Conservation (phyloP, 2,888 invertebrate species). For the Pasiphila rectangulata region DNA sequence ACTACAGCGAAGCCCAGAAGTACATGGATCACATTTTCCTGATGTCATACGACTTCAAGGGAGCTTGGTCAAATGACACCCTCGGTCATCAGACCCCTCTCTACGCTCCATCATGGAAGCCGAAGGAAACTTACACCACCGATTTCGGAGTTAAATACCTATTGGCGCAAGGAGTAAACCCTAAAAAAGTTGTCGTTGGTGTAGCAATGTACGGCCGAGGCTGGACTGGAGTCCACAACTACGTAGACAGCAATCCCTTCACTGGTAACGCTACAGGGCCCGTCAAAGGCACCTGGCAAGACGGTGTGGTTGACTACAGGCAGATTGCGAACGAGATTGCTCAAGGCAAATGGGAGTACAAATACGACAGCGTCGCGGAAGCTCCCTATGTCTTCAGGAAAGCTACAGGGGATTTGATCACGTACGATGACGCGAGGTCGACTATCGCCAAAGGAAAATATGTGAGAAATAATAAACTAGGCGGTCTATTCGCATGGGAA, state of each 20-base stretch:
- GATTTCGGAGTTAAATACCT: conserved; percentile 71
- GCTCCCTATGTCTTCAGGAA: conserved; percentile 73
- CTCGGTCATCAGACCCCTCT: conserved; percentile 69
- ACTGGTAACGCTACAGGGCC: conserved; percentile 72
- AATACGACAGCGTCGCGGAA: conserved; percentile 69
- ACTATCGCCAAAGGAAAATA: conserved; percentile 74
- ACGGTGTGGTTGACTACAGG: conserved; percentile 73
- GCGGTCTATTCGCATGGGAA: conserved; percentile 75
- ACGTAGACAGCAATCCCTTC: conserved; percentile 64
- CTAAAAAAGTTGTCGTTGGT: conserved; percentile 71
- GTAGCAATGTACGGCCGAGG: conserved; percentile 77
- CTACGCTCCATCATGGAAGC: conserved; percentile 68
- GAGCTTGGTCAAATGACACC: conserved; percentile 74
- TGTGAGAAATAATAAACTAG: conserved; percentile 70
- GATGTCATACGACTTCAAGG: conserved; percentile 77
- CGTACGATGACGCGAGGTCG: conserved; percentile 71
- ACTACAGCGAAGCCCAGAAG: conserved; percentile 68
- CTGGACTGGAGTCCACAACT: conserved; percentile 70
- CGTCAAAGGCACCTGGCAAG: conserved; percentile 74
- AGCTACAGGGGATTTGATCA: conserved; percentile 67
- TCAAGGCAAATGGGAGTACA: conserved; percentile 69
- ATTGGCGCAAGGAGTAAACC: conserved; percentile 69
- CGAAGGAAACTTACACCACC: conserved; percentile 74
- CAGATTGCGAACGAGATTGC: conserved; percentile 70
- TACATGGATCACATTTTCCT: conserved; percentile 77